Evolutionary conservation across 1,140 invertebrate species (phyloP).

Genomic region (Drosophila quadrilineata): DNA sequence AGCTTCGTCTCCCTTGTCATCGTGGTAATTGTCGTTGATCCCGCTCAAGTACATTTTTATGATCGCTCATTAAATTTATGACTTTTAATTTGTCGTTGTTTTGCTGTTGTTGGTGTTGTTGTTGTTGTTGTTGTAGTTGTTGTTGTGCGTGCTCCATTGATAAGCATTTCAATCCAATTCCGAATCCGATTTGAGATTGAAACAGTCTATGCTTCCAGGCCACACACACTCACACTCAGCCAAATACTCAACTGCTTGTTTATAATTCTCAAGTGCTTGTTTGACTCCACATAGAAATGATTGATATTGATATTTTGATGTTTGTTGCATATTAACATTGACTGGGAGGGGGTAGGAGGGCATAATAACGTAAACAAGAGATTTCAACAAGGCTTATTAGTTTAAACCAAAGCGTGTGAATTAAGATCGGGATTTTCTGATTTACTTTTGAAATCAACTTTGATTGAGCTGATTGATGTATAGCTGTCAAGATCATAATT

Average conservation of each 20-base stretch:
- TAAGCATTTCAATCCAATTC: slow-evolving; percentile 23
- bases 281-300: slow-evolving; percentile 30
- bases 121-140: slow-evolving; percentile 16
- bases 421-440: no score
- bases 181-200: slow-evolving; percentile 14
- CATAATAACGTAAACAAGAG: no score
- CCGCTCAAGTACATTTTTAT: slow-evolving; percentile 71
- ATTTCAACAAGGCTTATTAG: no score
- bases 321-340: slow-evolving; percentile 19
- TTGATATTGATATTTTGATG: slow-evolving; percentile 26
- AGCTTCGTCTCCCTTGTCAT: slow-evolving; percentile 10
- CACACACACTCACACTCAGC: slow-evolving; percentile 16
- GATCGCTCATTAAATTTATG: slow-evolving; percentile 75
- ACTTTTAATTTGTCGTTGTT: slow-evolving; percentile 65
- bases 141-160: slow-evolving; percentile 37
- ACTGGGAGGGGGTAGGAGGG: no score
- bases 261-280: no score
- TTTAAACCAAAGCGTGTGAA: no score
- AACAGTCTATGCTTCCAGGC: slow-evolving; percentile 15
- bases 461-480: no score
- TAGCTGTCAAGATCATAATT: no score
- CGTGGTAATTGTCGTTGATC: slow-evolving; percentile 23
- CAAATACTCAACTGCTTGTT: slow-evolving; percentile 33
- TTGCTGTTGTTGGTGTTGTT: neutral
- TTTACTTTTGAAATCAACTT: no score